Base-by-base conservation (phyloP, 2,888 invertebrate genomes). In the Lasioglossum lativentre region DNA sequence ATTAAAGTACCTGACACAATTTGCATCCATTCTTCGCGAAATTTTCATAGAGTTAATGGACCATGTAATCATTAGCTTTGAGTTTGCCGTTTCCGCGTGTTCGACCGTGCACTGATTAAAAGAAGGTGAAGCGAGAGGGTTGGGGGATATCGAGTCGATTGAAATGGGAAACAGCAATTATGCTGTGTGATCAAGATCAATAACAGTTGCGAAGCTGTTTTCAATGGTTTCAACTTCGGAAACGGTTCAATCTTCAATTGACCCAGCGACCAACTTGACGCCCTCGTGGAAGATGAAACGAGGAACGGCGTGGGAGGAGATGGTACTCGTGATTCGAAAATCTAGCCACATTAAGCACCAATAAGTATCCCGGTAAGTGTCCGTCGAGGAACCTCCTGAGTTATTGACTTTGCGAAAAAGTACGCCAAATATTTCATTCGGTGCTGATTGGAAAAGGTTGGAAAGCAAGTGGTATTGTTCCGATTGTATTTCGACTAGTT, bases 171-270 rank as follows among this genome's bases (percentile, higher is more conserved):
- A 87, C 90, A 90, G 93, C 93, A 93, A 94, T 94, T 94, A 93
- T 93, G 93, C 92, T 89, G 86, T 90, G 90, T 91, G 91, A 92
- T 90, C 91, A 90, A 89, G 91, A 93, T 91, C 92, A 91, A 93
- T 93, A 93, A 94, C 92, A 94, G 93, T 93, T 91, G 90, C 90
- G 88, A 90, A 93, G 88, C 91, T 90, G 90, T 93, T 94, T 93
- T 91, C 93, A 92, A 93, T 93, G 92, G 92, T 86, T 83, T 88
- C 90, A 93, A 93, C 91, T 93, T 93, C 81, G 89, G 88, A 89
- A 92, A 93, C 90, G 91, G 92, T 94, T 93, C 91, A n/a, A 93
- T 92, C 89, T 93, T 88, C 93, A 93, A 94, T 94, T 93, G 92
- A 93, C 94, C 92, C 93, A 94, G 72, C 82, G 74, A 68, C 80